phyloP scores from a whole-genome alignment of 1,140 invertebrate genomes.

The Anagrus nilaparvatae region DNA sequence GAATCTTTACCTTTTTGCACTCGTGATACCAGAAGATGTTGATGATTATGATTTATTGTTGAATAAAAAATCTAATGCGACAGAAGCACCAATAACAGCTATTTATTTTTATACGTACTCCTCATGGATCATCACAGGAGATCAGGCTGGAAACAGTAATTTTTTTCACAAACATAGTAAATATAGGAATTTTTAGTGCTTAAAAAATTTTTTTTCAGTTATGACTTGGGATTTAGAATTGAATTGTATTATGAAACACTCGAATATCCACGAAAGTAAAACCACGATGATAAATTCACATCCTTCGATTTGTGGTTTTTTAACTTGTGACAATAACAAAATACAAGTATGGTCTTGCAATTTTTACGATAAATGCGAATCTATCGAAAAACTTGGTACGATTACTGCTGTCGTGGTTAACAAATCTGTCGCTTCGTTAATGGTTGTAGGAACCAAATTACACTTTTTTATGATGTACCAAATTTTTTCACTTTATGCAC shows the following conservation, averaged over 20 bases:
- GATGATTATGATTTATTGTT: slow-evolving; percentile 13
- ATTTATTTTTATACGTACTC: slow-evolving; percentile 16
- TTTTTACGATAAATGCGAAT: slow-evolving; percentile 11
- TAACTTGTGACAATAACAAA: slow-evolving; percentile 17
- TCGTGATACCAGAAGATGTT: slow-evolving; percentile 8
- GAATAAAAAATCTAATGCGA: slow-evolving; percentile 10
- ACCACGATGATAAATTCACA: slow-evolving; percentile 13
- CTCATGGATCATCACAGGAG: slow-evolving; percentile 22
- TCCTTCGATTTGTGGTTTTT: slow-evolving; percentile 22
- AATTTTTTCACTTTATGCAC: slow-evolving; percentile 20
- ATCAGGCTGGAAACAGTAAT: slow-evolving; percentile 20
- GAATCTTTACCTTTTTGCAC: slow-evolving; percentile 19
- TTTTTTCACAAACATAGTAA: not conserved
- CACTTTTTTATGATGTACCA: slow-evolving; percentile 21
- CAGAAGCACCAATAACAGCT: slow-evolving; percentile 16
- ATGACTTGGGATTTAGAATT: slow-evolving; percentile 16
- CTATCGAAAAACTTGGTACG: slow-evolving; percentile 9
- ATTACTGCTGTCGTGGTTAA: slow-evolving; percentile 14
- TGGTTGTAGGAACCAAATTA: slow-evolving; percentile 15
- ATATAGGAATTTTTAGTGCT: not conserved
- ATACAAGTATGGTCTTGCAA: slow-evolving; percentile 27
- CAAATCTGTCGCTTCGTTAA: slow-evolving; percentile 10
- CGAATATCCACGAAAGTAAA: slow-evolving; percentile 8
- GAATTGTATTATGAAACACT: slow-evolving; percentile 15
- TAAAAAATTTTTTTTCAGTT: slow-evolving; percentile 14